These are phyloP conservation scores for Acromyrmex echinatior DNA, from an alignment of 1,140 invertebrate genomes.

Conservation along the genomic window DNA sequence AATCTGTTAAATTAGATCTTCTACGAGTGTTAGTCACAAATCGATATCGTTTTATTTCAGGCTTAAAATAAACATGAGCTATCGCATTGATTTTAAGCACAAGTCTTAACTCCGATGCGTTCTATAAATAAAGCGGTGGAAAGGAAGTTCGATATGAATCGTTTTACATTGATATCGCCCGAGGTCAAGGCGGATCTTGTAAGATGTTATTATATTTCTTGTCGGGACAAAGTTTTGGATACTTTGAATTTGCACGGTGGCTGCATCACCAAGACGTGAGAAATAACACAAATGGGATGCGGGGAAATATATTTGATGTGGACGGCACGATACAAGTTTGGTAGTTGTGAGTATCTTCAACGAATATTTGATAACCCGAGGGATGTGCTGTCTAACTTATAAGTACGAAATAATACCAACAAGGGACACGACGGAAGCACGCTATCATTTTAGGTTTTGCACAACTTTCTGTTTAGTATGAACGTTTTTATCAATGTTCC, in stretches of 20 bases:
- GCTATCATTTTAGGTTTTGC: slow-evolving; percentile 49
- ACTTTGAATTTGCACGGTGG: slow-evolving; percentile 35
- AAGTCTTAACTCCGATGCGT: background rate
- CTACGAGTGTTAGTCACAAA: background rate
- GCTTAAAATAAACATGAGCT: background rate
- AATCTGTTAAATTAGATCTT: background rate
- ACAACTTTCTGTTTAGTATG: slow-evolving; percentile 38
- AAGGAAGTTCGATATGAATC: too few species aligned
- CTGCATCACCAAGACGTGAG: slow-evolving; percentile 44
- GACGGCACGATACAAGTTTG: slow-evolving; percentile 51
- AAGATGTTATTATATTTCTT: background rate
- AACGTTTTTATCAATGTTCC: slow-evolving; percentile 44
- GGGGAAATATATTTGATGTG: slow-evolving; percentile 40
- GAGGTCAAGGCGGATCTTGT: slow-evolving; percentile 28
- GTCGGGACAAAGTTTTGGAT: slow-evolving; percentile 40
- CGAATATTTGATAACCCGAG: slow-evolving; percentile 58
- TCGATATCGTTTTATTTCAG: background rate
- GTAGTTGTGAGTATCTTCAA: slow-evolving; percentile 58
- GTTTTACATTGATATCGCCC: background rate
- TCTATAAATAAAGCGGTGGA: background rate
- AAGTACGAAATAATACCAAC: slow-evolving; percentile 49
- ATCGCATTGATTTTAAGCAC: background rate
- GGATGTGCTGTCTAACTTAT: slow-evolving; percentile 57
- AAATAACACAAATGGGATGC: slow-evolving; percentile 55
- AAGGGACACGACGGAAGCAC: slow-evolving; percentile 22